Evolutionary conservation across 2,113 vertebrate genomes (phyloP).

Genomic region (Hydropotes inermis): DNA sequence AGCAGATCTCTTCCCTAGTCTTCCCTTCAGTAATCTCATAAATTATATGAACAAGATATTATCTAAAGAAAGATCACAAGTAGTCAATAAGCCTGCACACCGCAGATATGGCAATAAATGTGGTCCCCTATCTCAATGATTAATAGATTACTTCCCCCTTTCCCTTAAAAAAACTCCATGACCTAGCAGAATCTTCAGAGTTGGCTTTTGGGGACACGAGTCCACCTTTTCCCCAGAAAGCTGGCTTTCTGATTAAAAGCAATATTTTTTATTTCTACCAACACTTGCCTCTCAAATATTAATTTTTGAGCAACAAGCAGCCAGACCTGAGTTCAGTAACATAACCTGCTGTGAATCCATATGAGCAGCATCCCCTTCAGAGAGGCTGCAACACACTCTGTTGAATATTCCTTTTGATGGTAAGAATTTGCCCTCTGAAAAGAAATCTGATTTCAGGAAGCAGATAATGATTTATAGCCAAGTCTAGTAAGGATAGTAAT

Average conservation of each 20-base stretch:
- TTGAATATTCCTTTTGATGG: background rate
- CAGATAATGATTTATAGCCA: slow-evolving; percentile 8
- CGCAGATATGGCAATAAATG: background rate
- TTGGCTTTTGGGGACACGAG: background rate
- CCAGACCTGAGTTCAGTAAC: background rate
- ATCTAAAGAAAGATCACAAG: background rate
- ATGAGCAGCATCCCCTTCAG: background rate
- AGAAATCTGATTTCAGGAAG: background rate
- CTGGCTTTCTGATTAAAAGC: background rate
- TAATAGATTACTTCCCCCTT: background rate
- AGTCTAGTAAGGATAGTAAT: background rate
- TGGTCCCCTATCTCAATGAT: background rate
- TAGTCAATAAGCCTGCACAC: background rate
- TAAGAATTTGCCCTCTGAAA: background rate
- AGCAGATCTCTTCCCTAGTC: background rate
- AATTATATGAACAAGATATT: background rate
- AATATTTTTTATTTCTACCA: background rate
- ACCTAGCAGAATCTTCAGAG: background rate
- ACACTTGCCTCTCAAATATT: background rate
- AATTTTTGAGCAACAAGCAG: background rate
- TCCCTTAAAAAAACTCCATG: background rate
- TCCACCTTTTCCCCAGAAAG: background rate
- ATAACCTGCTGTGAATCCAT: background rate
- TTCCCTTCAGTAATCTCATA: background rate
- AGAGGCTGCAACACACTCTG: background rate